Percentiles rank a stretch among this genome's conserved stretches.
Evolutionary conservation across 1,140 invertebrate genomes (phyloP).

Genomic region (Ladona fulva): DNA sequence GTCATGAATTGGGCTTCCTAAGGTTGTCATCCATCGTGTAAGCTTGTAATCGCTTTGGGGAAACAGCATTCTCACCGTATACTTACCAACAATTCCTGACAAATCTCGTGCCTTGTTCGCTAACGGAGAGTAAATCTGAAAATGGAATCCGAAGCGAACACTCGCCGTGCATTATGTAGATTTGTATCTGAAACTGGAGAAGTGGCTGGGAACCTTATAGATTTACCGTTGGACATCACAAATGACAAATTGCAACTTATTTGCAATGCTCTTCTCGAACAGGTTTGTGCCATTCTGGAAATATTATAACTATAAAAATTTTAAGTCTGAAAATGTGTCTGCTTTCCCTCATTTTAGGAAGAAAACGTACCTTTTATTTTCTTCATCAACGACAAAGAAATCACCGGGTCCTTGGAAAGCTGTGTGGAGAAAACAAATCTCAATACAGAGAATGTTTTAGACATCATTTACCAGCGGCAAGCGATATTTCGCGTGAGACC

Average conservation of each 20-base stretch:
- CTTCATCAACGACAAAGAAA: constrained; percentile 83
- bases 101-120: too few species aligned
- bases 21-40: too few species aligned
- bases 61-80: too few species aligned
- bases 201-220: constrained; percentile 68
- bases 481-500: constrained; percentile 86
- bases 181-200: constrained; percentile 86
- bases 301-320: too few species aligned
- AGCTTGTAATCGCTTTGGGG: too few species aligned
- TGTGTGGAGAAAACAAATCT: constrained; percentile 53
- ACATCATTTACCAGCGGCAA: constrained; percentile 94
- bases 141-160: constrained; percentile 25
- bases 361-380: constrained; percentile 77
- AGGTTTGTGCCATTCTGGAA: constrained; percentile 40
- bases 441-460: constrained; percentile 73
- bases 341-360: constrained; percentile 40
- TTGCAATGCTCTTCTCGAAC: constrained; percentile 80
- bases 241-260: constrained; percentile 77
- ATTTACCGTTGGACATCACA: constrained; percentile 67
- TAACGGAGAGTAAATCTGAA: too few species aligned
- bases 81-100: too few species aligned
- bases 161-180: constrained; percentile 48
- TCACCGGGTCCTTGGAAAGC: constrained; percentile 62
- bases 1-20: too few species aligned
- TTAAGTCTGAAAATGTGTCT: background rate